A percentile compares a stretch with the other conserved stretches of the same genome.
Conservation (phyloP, 2,113 vertebrate species). For the Morone saxatilis region DNA sequence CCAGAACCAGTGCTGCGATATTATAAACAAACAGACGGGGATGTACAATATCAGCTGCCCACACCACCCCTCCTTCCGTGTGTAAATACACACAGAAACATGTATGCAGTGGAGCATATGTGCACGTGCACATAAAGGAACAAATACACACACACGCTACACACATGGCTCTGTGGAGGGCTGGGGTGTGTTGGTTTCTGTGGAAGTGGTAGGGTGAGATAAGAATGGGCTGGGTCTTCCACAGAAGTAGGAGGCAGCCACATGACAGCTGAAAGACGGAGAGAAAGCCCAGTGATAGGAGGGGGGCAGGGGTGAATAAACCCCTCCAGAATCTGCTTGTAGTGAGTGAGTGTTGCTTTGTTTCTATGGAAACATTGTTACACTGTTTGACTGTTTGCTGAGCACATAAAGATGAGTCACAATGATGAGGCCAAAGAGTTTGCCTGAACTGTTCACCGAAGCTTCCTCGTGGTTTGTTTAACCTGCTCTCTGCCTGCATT, state of each 20-base stretch:
- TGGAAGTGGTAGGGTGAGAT: conserved; percentile 66
- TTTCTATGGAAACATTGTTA: conserved; percentile 56
- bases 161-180: conserved; percentile 21
- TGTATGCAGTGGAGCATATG: neutral
- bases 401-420: conserved; percentile 33
- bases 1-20: neutral
- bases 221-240: conserved; percentile 66
- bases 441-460: neutral
- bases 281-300: neutral
- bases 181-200: conserved; percentile 53
- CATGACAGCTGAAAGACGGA: conserved; percentile 5
- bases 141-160: neutral
- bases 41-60: conserved; percentile 20
- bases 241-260: conserved; percentile 33
- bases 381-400: conserved; percentile 30
- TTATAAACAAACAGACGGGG: conserved; percentile 35
- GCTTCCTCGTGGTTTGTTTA: neutral
- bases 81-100: conserved; percentile 1
- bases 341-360: conserved; percentile 13
- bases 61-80: conserved; percentile 4
- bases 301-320: conserved; percentile 6
- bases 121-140: neutral
- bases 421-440: neutral
- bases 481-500: neutral
- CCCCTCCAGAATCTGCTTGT: neutral